These are phyloP conservation scores for Lacanobia oleracea DNA, from an alignment of 2,888 invertebrate species.

Conservation along the genomic window DNA sequence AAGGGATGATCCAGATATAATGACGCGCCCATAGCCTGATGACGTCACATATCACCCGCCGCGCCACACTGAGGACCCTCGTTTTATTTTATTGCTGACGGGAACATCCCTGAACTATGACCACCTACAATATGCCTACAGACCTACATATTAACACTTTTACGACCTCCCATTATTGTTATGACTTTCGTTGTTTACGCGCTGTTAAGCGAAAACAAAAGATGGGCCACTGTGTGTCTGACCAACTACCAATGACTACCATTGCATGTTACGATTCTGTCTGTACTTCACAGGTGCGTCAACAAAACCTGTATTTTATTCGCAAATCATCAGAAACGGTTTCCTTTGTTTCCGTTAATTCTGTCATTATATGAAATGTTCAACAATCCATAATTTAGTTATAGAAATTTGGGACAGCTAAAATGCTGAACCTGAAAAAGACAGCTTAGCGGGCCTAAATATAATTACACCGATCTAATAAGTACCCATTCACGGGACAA, in stretches of 20 bases:
- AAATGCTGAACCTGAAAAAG: slow-evolving; percentile 32
- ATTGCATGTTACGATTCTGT: slow-evolving; percentile 1
- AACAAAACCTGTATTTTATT: slow-evolving; percentile 8
- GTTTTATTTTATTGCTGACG: slow-evolving; percentile 78
- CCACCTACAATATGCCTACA: slow-evolving; percentile 57
- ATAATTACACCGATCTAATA: slow-evolving; percentile 50
- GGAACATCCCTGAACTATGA: slow-evolving; percentile 61
- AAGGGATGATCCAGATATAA: slow-evolving; percentile 55
- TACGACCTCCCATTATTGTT: slow-evolving; percentile 62
- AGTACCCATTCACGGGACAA: slow-evolving; percentile 38
- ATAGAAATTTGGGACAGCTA: slow-evolving; percentile 11
- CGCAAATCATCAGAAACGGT: neutral
- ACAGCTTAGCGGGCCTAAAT: slow-evolving; percentile 38
- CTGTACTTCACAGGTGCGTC: neutral
- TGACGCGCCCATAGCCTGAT: slow-evolving; percentile 69
- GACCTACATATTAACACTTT: slow-evolving; percentile 61
- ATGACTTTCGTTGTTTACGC: slow-evolving; percentile 65
- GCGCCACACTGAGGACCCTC: slow-evolving; percentile 68
- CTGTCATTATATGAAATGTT: neutral
- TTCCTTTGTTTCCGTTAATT: neutral
- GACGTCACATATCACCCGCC: slow-evolving; percentile 74
- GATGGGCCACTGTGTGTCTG: slow-evolving; percentile 11
- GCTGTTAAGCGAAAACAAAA: slow-evolving; percentile 44
- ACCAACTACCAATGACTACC: slow-evolving; percentile 1
- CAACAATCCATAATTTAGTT: neutral